Percentiles rank a stretch among this genome's conserved stretches.
phyloP scores from a whole-genome alignment of 2,888 invertebrate genomes.

The Andrena marginata region DNA sequence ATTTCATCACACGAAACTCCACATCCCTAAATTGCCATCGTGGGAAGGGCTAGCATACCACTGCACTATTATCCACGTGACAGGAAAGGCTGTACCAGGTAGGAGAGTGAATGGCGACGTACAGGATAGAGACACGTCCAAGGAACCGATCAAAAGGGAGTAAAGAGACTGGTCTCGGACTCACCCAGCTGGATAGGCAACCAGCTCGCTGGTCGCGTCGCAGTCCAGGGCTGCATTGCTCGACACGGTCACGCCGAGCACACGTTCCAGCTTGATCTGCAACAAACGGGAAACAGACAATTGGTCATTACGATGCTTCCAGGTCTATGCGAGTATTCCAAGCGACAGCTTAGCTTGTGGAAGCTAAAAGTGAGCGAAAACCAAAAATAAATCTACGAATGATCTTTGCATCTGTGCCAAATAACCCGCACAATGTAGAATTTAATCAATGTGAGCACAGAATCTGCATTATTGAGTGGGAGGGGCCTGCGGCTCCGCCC shows the following conservation, averaged over 20 bases:
- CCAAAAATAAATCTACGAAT: neutral
- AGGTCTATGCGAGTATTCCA: neutral
- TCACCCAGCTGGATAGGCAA: conserved; percentile 99
- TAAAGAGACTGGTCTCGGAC: conserved; percentile 81
- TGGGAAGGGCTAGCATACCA: too few relatives aligned
- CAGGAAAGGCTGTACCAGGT: neutral
- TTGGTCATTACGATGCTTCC: neutral
- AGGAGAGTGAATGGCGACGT: conserved; percentile 2
- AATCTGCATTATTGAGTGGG: too few relatives aligned
- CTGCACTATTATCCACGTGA: too few relatives aligned
- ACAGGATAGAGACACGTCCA: conserved; percentile 26
- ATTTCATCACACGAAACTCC: too few relatives aligned
- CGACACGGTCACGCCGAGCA: conserved; percentile 97
- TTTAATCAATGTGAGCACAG: too few relatives aligned
- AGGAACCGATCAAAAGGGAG: conserved; percentile 25
- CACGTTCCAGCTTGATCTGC: conserved; percentile 97
- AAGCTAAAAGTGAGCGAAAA: neutral
- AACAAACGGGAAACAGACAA: conserved; percentile 80
- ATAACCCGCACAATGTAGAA: too few relatives aligned
- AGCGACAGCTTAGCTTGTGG: neutral
- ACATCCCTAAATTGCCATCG: too few relatives aligned
- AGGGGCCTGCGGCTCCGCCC: too few relatives aligned
- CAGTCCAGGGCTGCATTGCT: conserved; percentile 96
- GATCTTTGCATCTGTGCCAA: too few relatives aligned
- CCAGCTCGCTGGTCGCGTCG: conserved; percentile 93